Conservation (phyloP, 1,140 invertebrate species). For the Triops longicaudatus region DNA sequence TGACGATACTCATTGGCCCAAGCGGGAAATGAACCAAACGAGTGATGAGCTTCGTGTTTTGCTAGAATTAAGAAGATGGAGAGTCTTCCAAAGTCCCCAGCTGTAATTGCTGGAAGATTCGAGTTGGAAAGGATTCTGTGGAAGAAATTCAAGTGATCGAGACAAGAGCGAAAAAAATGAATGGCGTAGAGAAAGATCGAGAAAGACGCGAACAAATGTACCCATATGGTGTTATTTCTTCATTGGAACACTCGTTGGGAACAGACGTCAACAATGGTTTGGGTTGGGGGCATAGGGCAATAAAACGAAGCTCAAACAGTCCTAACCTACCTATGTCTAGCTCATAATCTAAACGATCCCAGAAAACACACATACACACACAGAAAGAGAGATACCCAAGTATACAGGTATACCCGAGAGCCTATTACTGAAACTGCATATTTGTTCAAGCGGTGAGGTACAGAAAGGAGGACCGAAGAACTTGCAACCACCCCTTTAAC, state of each 20-base stretch:
- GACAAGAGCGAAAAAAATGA: no score
- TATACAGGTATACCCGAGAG: constrained; percentile 16
- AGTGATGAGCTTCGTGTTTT: neutral
- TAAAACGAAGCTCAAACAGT: constrained; percentile 7
- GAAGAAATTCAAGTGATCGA: neutral
- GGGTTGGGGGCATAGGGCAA: neutral
- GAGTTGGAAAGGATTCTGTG: no score
- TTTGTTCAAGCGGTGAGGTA: constrained; percentile 13
- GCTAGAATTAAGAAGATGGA: neutral
- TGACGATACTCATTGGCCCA: neutral
- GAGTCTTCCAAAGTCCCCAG: neutral
- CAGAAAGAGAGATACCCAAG: neutral
- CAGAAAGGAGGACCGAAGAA: neutral
- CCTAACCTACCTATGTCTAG: constrained; percentile 9
- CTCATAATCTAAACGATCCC: constrained; percentile 18
- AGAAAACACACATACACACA: constrained; percentile 27
- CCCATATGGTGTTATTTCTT: neutral
- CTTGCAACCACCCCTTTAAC: neutral
- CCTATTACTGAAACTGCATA: constrained; percentile 19
- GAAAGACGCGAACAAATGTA: neutral
- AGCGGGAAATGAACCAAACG: neutral
- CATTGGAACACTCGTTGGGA: neutral
- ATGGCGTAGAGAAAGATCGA: neutral
- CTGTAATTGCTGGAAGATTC: neutral
- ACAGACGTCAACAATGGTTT: neutral